These are phyloP conservation scores for Cromileptes altivelis DNA, from an alignment of 2,113 vertebrate species.

Conservation along the genomic window DNA sequence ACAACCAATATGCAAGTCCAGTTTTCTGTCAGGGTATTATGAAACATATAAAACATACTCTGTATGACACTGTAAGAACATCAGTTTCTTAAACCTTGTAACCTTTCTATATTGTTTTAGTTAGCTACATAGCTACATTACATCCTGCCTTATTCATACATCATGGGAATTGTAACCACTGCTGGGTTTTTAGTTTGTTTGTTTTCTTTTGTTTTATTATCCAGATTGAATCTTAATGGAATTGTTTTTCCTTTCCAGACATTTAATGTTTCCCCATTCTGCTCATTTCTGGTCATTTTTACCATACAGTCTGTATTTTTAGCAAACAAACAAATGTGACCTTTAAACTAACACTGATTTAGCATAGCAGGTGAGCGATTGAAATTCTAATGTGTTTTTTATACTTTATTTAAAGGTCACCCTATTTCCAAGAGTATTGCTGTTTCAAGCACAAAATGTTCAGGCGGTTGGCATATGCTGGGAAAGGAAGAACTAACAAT, in stretches of 20 bases:
- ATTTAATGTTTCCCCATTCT: constrained; percentile 11
- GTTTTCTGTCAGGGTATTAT: neutral
- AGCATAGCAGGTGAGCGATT: constrained; percentile 55
- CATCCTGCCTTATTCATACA: neutral
- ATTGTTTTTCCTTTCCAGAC: constrained; percentile 10
- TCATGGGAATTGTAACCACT: neutral
- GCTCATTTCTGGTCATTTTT: constrained; percentile 20
- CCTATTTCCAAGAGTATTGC: constrained; percentile 46
- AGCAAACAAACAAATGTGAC: constrained; percentile 69
- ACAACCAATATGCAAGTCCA: neutral
- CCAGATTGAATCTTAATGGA: neutral
- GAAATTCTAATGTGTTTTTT: constrained; percentile 60
- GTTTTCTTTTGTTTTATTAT: constrained; percentile 2
- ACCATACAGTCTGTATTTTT: constrained; percentile 37
- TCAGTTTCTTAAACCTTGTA: neutral
- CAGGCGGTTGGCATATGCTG: constrained; percentile 39
- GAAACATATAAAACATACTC: neutral
- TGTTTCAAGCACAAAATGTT: constrained; percentile 36
- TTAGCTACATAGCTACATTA: neutral
- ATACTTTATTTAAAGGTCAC: constrained; percentile 69
- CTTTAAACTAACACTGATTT: constrained; percentile 71
- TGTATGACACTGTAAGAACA: neutral
- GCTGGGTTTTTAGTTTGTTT: neutral
- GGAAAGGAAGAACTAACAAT: constrained; percentile 37
- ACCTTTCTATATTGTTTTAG: neutral